Base-by-base conservation (phyloP, 2,888 invertebrate species). In the Hydroisotoma schaefferi region DNA sequence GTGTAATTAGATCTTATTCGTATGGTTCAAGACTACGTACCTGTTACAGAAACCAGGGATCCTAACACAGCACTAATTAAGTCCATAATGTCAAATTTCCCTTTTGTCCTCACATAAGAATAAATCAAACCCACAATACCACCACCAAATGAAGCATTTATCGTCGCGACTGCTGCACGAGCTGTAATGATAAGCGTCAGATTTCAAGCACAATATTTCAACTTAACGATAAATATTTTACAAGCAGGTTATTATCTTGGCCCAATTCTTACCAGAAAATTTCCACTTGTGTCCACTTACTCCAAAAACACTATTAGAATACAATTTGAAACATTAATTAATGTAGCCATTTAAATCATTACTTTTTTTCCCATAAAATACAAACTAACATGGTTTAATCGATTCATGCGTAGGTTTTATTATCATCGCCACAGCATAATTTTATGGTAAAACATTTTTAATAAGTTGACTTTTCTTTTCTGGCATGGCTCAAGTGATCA, bases 81-180 rank as follows among this genome's bases (percentile, higher is more conserved):
- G 73, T 90, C 88, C 74, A 90, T 83, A 8, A 94, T 87, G 69
- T 91, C 88, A 63, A 91, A 83, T 56, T 83, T 84, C 2, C 87
- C 87, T 15, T 80, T 80, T 72, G 85, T 84, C 67, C 83, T 82
- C 56, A 84, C 77, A 71, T 88, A 76, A 0, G 87, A 85, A 74
- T 82, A 88, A 48, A 73, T 74, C 22, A 85, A 77, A 2, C 88
- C 88, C 23, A 85, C 81, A 55, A 87, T 80, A 1, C 94, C 94
- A 0, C 94, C 94, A 0, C 93, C 92, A 75, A 94, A 91, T 0
- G 91, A 91, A 0, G 89, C 86, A 81, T 92, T 86, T 84, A 94
- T 88, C 0, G 94, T 94, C 81, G 88, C 87, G 0, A 92, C 90
- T 0, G 92, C 90, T 0, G 92, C 91, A 47, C 90, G 81, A 0